Percentiles rank a stretch among this genome's conserved stretches.
Conservation (phyloP, 2,888 invertebrate genomes). For the Proisotoma minuta region DNA sequence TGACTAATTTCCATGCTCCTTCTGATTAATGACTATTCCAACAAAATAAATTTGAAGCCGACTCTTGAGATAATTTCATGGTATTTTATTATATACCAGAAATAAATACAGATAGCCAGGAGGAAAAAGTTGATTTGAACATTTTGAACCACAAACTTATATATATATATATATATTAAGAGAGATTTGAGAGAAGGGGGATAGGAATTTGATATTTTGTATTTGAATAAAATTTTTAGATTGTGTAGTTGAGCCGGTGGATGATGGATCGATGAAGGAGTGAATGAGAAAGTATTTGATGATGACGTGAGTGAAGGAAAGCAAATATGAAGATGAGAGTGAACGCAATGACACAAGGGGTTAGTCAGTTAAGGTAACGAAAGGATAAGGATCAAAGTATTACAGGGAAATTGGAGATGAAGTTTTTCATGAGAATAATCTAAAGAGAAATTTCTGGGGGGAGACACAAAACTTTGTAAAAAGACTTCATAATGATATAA, state of each 20-base stretch:
- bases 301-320: background rate
- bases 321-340: background rate
- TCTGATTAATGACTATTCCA: constrained; percentile 41
- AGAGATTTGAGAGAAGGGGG: no score
- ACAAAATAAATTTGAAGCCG: no score
- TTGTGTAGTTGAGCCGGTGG: background rate
- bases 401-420: constrained; percentile 41
- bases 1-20: constrained; percentile 13
- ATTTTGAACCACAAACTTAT: no score
- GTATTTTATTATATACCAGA: no score
- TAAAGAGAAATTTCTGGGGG: constrained; percentile 20
- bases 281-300: constrained; percentile 25
- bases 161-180: no score
- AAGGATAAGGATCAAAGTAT: constrained; percentile 39
- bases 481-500: constrained; percentile 1
- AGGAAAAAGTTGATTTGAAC: no score
- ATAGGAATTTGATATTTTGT: constrained; percentile 7
- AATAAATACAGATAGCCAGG: no score
- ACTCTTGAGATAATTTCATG: no score
- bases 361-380: constrained; percentile 34
- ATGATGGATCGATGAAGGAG: constrained; percentile 30
- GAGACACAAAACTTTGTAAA: background rate
- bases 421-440: constrained; percentile 25
- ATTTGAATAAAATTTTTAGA: constrained; percentile 13
- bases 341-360: constrained; percentile 17